Percentiles rank a stretch among this genome's conserved stretches.
These are phyloP conservation scores for Drosophila tripunctata DNA, from an alignment of 2,888 invertebrate species.

Conservation along the genomic window DNA sequence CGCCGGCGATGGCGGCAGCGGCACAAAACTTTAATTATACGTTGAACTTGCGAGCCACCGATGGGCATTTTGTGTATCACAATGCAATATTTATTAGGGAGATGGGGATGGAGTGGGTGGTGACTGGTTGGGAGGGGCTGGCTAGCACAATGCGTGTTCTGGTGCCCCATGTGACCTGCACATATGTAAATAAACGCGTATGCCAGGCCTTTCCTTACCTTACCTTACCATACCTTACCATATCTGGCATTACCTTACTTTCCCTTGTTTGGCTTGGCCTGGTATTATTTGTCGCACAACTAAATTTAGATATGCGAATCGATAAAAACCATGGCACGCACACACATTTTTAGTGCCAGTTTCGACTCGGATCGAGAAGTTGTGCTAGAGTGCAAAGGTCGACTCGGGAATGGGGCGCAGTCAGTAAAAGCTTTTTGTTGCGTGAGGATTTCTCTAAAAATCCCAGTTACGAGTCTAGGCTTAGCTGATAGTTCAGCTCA, in stretches of 20 bases:
- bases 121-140: not conserved
- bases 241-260: not conserved
- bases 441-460: constrained; percentile 20
- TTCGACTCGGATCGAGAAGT: constrained; percentile 14
- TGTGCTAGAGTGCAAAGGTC: constrained; percentile 17
- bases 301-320: constrained; percentile 69
- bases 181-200: constrained; percentile 35
- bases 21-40: constrained; percentile 59
- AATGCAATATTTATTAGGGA: constrained; percentile 69
- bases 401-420: not conserved
- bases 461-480: not conserved
- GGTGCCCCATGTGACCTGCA: constrained; percentile 38
- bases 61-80: constrained; percentile 54
- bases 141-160: constrained; percentile 15
- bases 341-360: constrained; percentile 63
- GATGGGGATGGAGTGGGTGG: constrained; percentile 12
- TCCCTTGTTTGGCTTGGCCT: constrained; percentile 1
- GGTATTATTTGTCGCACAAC: constrained; percentile 57
- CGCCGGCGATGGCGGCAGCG: constrained; percentile 15
- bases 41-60: constrained; percentile 30
- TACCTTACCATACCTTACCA: not conserved
- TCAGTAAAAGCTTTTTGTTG: not conserved
- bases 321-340: constrained; percentile 70
- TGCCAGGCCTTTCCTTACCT: not conserved
- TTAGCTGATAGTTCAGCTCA: constrained; percentile 6